Evolutionary conservation across 2,113 vertebrate species (phyloP).

Genomic region (Dolichallabes microphthalmus): DNA sequence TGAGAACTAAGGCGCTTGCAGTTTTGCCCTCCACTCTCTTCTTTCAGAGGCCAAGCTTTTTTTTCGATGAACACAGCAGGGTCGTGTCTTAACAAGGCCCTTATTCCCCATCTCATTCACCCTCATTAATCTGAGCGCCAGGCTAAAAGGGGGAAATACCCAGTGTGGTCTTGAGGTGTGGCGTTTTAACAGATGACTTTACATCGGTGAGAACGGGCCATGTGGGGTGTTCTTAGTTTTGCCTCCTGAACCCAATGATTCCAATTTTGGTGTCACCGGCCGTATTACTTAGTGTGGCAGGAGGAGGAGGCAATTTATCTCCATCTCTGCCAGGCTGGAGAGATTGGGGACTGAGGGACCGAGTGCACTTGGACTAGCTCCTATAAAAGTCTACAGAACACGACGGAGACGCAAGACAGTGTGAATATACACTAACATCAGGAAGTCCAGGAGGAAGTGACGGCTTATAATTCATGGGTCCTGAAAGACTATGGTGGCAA

Average conservation of each 20-base stretch:
- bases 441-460: not conserved
- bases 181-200: slow-evolving; percentile 70
- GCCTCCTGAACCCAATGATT: slow-evolving; percentile 65
- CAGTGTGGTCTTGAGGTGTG: slow-evolving; percentile 59
- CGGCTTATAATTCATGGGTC: not conserved
- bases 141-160: slow-evolving; percentile 61
- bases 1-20: slow-evolving; percentile 4
- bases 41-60: not conserved
- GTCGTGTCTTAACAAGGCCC: slow-evolving; percentile 49
- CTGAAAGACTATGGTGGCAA: not conserved
- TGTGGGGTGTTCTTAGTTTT: slow-evolving; percentile 48
- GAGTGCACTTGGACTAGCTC: slow-evolving; percentile 8
- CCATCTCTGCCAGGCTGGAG: slow-evolving; percentile 65
- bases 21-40: not conserved
- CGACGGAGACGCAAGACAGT: not conserved
- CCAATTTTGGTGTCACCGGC: slow-evolving; percentile 69
- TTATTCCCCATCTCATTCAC: slow-evolving; percentile 63
- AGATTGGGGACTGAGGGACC: slow-evolving; percentile 58
- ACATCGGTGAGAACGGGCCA: slow-evolving; percentile 26
- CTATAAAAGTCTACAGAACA: slow-evolving; percentile 3
- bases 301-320: slow-evolving; percentile 72
- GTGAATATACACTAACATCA: not conserved
- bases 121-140: slow-evolving; percentile 66
- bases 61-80: slow-evolving; percentile 35
- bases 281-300: slow-evolving; percentile 71